A percentile compares a stretch with the other conserved stretches of the same genome.
These are phyloP conservation scores for Mormyrus proboscirostris DNA, from an alignment of 2,797 vertebrate genomes.

Conservation along the genomic window DNA sequence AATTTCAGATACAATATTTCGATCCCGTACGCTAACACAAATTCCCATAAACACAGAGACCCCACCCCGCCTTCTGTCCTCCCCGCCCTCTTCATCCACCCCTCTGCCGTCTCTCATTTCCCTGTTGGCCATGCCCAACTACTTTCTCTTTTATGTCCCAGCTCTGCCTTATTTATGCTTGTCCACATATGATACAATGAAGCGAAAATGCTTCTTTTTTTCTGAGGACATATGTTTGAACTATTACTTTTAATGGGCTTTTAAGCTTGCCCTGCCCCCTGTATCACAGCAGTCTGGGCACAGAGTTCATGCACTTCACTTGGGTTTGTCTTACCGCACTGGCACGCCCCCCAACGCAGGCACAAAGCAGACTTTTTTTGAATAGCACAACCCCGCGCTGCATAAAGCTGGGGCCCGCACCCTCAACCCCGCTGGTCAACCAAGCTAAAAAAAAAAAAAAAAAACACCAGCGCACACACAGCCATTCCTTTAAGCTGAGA, in stretches of 20 bases:
- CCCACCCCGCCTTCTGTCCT: neutral
- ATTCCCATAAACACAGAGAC: conserved; percentile 1
- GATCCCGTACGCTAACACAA: conserved; percentile 48
- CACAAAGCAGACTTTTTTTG: conserved; percentile 6
- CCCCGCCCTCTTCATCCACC: neutral
- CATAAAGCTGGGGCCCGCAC: neutral
- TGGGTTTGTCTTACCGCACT: neutral
- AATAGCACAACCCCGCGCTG: neutral
- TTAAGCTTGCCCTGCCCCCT: neutral
- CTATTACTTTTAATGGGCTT: neutral
- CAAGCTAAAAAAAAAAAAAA: neutral
- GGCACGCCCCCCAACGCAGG: neutral
- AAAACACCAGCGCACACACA: neutral
- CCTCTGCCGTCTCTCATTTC: neutral
- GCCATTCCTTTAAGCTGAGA: neutral
- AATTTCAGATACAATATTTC: conserved; percentile 34
- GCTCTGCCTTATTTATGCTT: neutral
- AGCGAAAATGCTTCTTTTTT: neutral
- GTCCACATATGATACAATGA: neutral
- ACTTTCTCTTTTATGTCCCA: neutral
- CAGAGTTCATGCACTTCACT: neutral
- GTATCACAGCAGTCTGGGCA: neutral
- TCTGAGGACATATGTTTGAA: neutral
- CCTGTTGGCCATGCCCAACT: neutral
- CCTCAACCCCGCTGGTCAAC: neutral